These are phyloP conservation scores for Zaprionus kolodkinae DNA, from an alignment of 1,140 invertebrate genomes.

Conservation along the genomic window DNA sequence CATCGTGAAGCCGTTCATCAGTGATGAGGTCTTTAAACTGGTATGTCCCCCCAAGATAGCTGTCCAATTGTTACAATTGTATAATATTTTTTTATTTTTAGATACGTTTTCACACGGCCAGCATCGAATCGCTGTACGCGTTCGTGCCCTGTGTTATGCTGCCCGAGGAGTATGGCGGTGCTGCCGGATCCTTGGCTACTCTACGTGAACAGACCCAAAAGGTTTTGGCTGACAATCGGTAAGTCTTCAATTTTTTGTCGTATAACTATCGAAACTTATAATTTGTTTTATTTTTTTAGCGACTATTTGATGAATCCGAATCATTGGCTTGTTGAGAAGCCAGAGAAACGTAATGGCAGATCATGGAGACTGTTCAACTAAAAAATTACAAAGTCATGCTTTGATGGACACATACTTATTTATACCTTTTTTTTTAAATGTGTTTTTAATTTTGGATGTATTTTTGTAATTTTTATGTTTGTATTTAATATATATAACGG, in stretches of 20 bases:
- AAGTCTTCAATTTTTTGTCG: not conserved
- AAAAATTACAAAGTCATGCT: slow-evolving; percentile 21
- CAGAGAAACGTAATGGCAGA: slow-evolving; percentile 58
- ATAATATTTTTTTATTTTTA: slow-evolving; percentile 52
- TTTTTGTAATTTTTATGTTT: slow-evolving; percentile 26
- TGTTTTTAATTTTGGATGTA: slow-evolving; percentile 22
- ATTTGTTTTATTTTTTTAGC: slow-evolving; percentile 39
- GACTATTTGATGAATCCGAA: slow-evolving; percentile 74
- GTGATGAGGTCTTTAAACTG: slow-evolving; percentile 86
- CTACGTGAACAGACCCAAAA: slow-evolving; percentile 86
- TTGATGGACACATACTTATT: not conserved
- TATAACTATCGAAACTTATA: not conserved
- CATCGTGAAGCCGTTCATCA: slow-evolving; percentile 88
- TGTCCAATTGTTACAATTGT: not conserved
- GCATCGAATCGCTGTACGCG: slow-evolving; percentile 86
- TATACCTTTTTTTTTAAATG: not conserved
- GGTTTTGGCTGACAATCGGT: slow-evolving; percentile 72
- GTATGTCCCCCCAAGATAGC: slow-evolving; percentile 29
- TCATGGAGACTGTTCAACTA: slow-evolving; percentile 64
- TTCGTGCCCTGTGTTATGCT: slow-evolving; percentile 87
- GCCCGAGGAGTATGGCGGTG: slow-evolving; percentile 88
- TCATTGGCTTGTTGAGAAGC: slow-evolving; percentile 69
- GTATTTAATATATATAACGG: slow-evolving; percentile 15
- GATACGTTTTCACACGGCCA: slow-evolving; percentile 87
- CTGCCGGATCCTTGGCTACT: slow-evolving; percentile 85